Conservation (phyloP, 2,888 invertebrate species). For the Eupithecia abbreviata region DNA sequence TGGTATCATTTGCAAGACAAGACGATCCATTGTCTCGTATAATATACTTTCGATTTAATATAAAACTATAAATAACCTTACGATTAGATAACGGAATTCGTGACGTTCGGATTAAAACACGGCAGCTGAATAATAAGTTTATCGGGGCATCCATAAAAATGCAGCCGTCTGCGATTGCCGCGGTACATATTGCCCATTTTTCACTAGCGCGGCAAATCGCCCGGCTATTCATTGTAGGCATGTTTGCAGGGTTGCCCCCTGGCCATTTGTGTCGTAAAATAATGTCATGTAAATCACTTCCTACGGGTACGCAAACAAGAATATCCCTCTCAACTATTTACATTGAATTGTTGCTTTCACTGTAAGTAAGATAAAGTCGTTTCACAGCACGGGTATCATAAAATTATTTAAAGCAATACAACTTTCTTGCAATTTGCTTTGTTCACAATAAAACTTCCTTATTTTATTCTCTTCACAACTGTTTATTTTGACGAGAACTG, state of each 20-base stretch:
- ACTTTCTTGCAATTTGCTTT: conserved; percentile 9
- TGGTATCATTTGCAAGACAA: too few relatives aligned
- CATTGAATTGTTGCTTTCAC: conserved; percentile 9
- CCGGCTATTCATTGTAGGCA: conserved; percentile 52
- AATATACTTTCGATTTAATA: too few relatives aligned
- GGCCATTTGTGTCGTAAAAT: conserved; percentile 18
- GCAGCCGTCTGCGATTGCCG: conserved; percentile 47
- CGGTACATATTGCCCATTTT: conserved; percentile 54
- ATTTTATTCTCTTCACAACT: background rate
- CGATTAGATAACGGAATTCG: background rate
- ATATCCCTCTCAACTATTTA: conserved; percentile 5
- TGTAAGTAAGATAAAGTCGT: background rate
- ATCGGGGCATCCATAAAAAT: conserved; percentile 52
- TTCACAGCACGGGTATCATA: background rate
- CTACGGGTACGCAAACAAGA: conserved; percentile 3
- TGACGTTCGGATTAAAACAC: conserved; percentile 22
- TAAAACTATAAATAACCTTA: too few relatives aligned
- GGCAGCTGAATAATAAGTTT: conserved; percentile 32
- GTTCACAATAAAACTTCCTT: conserved; percentile 8
- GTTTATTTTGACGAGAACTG: conserved; percentile 15
- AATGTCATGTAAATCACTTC: conserved; percentile 5
- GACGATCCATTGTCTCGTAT: too few relatives aligned
- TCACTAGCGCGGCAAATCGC: conserved; percentile 56
- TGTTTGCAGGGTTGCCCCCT: conserved; percentile 35
- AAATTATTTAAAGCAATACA: conserved; percentile 3